Percentiles rank a stretch among this genome's conserved stretches.
These are phyloP conservation scores for Centropus bengalensis DNA, from an alignment of 2,113 vertebrate genomes.

Conservation along the genomic window DNA sequence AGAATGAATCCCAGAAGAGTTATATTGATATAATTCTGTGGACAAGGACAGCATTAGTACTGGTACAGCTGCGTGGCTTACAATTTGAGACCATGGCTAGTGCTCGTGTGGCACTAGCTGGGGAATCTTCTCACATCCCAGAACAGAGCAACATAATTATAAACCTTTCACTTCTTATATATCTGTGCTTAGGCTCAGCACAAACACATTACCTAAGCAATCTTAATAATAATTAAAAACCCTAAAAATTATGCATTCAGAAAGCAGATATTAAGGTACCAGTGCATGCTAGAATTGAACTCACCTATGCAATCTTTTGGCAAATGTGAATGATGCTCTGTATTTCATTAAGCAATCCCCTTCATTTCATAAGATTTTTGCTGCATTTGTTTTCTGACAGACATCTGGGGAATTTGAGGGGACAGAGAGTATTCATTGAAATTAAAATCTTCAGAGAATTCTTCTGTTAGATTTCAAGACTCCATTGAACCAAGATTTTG, in stretches of 20 bases:
- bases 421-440: background rate
- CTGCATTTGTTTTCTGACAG: background rate
- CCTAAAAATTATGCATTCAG: background rate
- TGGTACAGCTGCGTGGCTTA: background rate
- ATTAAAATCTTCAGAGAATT: conserved; percentile 4
- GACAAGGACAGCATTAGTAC: background rate
- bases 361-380: conserved; percentile 4
- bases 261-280: background rate
- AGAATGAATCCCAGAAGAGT: background rate
- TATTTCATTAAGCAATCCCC: conserved; percentile 3
- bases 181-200: background rate
- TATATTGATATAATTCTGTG: background rate
- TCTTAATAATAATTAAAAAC: background rate
- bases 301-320: background rate
- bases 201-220: background rate
- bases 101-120: background rate
- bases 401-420: background rate
- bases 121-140: background rate
- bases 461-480: background rate
- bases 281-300: background rate
- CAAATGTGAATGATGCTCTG: background rate
- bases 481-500: background rate
- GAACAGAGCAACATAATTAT: background rate
- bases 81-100: background rate
- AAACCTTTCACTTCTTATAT: background rate